Percentiles rank a stretch among this genome's conserved stretches.
These are phyloP conservation scores for Eutrigla gurnardus DNA, from an alignment of 2,797 vertebrate genomes.

Conservation along the genomic window DNA sequence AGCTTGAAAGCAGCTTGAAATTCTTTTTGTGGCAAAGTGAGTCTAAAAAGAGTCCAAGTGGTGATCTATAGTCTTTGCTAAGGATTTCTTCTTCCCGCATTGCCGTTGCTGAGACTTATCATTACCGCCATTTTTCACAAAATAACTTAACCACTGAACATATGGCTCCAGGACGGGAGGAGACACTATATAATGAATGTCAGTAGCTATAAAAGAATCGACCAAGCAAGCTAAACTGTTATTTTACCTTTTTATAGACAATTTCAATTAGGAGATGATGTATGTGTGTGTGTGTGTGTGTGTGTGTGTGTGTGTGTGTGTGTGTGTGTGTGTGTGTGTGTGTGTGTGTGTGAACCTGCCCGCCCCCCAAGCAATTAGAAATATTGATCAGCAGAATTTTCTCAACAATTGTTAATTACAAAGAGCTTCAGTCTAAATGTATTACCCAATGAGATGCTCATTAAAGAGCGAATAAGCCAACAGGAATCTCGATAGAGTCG, in stretches of 20 bases:
- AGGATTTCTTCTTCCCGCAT: slow-evolving; percentile 19
- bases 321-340: slow-evolving; percentile 28
- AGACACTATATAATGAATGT: slow-evolving; percentile 5
- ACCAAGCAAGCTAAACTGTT: neutral
- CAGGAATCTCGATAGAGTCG: slow-evolving; percentile 38
- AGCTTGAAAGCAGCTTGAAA: slow-evolving; percentile 56
- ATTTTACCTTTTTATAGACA: slow-evolving; percentile 22
- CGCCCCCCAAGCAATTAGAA: slow-evolving; percentile 54
- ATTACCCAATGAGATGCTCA: slow-evolving; percentile 47
- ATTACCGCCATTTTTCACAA: slow-evolving; percentile 16
- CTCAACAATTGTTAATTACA: slow-evolving; percentile 53
- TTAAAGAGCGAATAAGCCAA: slow-evolving; percentile 48
- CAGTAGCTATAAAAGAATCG: neutral
- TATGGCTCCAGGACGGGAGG: neutral
- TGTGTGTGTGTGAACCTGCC: slow-evolving; percentile 25
- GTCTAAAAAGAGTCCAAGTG: slow-evolving; percentile 47
- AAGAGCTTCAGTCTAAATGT: slow-evolving; percentile 46
- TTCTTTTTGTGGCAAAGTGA: slow-evolving; percentile 51
- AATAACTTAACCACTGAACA: slow-evolving; percentile 13
- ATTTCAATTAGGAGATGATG: slow-evolving; percentile 29
- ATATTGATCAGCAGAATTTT: slow-evolving; percentile 63
- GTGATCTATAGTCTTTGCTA: slow-evolving; percentile 15
- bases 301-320: neutral
- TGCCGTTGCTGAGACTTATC: slow-evolving; percentile 1
- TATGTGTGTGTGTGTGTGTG: neutral